Conservation (phyloP, 2,888 invertebrate species). For the Pachliopta kotzebuea region DNA sequence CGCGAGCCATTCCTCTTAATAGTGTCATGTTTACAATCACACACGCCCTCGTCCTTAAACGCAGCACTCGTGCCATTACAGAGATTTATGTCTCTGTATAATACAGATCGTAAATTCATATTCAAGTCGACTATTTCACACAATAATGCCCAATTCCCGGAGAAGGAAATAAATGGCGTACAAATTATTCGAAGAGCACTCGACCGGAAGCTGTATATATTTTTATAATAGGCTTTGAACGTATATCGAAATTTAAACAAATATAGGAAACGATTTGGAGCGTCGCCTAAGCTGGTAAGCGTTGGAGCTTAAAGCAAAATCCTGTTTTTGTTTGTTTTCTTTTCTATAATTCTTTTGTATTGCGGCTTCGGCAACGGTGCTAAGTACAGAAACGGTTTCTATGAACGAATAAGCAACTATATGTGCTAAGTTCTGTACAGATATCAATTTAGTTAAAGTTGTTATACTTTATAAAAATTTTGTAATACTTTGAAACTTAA, state of each 20-base stretch:
- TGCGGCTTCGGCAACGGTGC: conserved; percentile 38
- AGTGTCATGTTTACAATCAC: conserved; percentile 56
- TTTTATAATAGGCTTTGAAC: conserved; percentile 61
- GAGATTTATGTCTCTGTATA: conserved; percentile 70
- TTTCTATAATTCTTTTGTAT: conserved; percentile 63
- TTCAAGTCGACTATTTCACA: conserved; percentile 60
- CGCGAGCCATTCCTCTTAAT: conserved; percentile 51
- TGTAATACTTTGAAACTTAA: too few species aligned
- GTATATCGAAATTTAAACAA: conserved; percentile 67
- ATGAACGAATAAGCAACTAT: background rate
- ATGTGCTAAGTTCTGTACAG: background rate
- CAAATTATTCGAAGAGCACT: conserved; percentile 67
- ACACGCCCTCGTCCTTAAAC: conserved; percentile 52
- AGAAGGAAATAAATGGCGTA: conserved; percentile 71
- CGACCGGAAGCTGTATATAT: conserved; percentile 73
- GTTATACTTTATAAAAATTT: too few species aligned
- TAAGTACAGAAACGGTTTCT: conserved; percentile 34
- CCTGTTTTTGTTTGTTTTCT: conserved; percentile 80
- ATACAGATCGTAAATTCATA: conserved; percentile 65
- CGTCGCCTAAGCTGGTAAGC: conserved; percentile 63
- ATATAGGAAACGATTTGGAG: conserved; percentile 50
- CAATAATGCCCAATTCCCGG: conserved; percentile 53
- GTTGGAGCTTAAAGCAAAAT: conserved; percentile 73
- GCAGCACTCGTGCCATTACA: conserved; percentile 64
- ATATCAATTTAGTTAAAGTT: background rate